Evolutionary conservation across 1,140 invertebrate species (phyloP), one percentile per base, ranked within the genome.

Genomic region (Drosophila pectinifera): DNA sequence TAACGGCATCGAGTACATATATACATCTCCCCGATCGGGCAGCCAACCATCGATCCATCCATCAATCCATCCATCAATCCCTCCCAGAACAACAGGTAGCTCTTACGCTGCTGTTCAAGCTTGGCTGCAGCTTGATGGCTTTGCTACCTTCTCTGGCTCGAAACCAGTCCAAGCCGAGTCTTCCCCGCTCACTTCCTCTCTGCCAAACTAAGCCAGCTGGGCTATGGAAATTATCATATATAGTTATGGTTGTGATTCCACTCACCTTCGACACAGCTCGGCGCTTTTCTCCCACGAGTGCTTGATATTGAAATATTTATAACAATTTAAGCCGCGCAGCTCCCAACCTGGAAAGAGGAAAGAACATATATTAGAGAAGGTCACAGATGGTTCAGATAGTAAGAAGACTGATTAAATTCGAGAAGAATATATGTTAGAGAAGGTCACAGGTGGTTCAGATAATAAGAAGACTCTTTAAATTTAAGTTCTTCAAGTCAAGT

Each of bases 231-330:
- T 83, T 72, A 88, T 79, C 75, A 88, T 88, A 88, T 88, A 83
- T 79, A 65, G 79, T 79, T 76, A 79, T 79, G 84, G 79, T 57
- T 38, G 31, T 76, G 70, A 69, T 56, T 83, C 59, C 75, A 92
- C 93, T 95, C 94, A 98, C 97, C 97, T 97, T 94, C 96, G 96
- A 94, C 97, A 98, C 93, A 98, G 94, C 94, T 98, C 97, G 63
- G 97, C 97, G 72, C 97, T 97, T 94, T 97, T 98, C 93, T 97
- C 96, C 97, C 97, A 98, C 62, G 97, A 98, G 94, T 98, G 97
- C 93, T 95, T 96, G 90, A 98, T 98, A 93, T 97, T 97, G 94
- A 98, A 98, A 94, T 98, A 98, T 95, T 97, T 98, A 93, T 98
- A 98, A 93, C 97, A 98, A 93, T 98, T 95, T 91, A 98, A 95